These are phyloP conservation scores for Drosophila prostipennis DNA, from an alignment of 2,888 invertebrate species.

Conservation along the genomic window DNA sequence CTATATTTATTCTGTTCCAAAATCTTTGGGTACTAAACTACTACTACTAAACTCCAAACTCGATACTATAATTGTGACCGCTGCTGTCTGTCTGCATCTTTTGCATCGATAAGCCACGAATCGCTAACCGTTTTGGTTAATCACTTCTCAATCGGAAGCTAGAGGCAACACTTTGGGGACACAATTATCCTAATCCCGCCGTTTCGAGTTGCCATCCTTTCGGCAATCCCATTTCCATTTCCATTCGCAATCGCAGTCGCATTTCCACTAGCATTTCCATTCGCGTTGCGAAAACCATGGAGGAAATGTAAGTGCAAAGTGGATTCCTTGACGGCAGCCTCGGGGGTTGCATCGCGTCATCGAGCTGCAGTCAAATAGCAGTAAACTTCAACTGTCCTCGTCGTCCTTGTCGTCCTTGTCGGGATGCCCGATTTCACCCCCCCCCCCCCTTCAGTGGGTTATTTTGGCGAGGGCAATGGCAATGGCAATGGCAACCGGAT, in stretches of 20 bases:
- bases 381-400: constrained; percentile 24
- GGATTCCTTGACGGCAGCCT: constrained; percentile 30
- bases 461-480: constrained; percentile 28
- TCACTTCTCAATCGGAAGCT: constrained; percentile 21
- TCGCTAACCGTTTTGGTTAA: constrained; percentile 32
- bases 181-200: constrained; percentile 31
- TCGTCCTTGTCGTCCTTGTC: constrained; percentile 12
- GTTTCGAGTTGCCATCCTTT: not conserved
- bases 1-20: no score
- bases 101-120: constrained; percentile 6
- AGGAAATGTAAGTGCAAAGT: constrained; percentile 38
- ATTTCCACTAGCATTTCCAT: constrained; percentile 2
- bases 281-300: constrained; percentile 1
- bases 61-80: no score
- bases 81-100: not conserved
- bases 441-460: not conserved
- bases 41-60: no score
- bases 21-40: no score
- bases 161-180: constrained; percentile 3
- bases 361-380: constrained; percentile 38
- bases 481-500: constrained; percentile 42
- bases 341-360: constrained; percentile 36
- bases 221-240: constrained; percentile 1
- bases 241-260: not conserved
- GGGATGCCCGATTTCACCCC: not conserved